Evolutionary conservation across 2,797 vertebrate species (phyloP).

Genomic region (Psittacula echo): DNA sequence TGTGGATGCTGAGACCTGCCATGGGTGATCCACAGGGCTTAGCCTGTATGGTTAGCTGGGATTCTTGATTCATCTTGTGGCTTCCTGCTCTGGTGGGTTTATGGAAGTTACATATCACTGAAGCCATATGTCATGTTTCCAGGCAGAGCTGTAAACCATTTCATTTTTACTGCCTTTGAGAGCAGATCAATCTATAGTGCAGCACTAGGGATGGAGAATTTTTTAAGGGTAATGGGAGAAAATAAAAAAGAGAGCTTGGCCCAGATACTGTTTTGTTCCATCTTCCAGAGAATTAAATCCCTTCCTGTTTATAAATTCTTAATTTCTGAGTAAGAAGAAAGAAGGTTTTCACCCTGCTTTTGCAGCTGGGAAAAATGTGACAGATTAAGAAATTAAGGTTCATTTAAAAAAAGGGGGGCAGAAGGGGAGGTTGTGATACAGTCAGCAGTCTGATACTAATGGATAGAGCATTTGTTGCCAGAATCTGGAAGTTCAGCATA

Average conservation of each 20-base stretch:
- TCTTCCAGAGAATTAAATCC: constrained; percentile 22
- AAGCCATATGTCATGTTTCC: constrained; percentile 42
- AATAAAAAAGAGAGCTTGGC: constrained; percentile 17
- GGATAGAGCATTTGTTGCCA: constrained; percentile 27
- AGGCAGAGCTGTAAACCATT: constrained; percentile 61
- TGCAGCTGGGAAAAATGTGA: neutral
- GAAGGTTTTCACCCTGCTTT: neutral
- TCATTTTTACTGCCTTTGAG: constrained; percentile 48
- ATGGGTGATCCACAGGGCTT: neutral
- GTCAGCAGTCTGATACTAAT: constrained; percentile 54
- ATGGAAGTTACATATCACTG: constrained; percentile 40
- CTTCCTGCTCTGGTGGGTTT: constrained; percentile 43
- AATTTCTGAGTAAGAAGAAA: constrained; percentile 24
- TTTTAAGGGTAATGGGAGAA: constrained; percentile 47
- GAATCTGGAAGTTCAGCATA: constrained; percentile 24
- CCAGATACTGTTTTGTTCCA: neutral
- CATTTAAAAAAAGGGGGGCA: neutral
- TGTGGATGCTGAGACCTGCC: neutral
- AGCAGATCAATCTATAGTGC: constrained; percentile 37
- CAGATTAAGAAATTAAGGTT: constrained; percentile 33
- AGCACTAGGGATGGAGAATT: neutral
- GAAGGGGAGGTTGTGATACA: neutral
- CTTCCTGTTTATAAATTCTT: constrained; percentile 17
- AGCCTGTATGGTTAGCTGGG: neutral
- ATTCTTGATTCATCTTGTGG: constrained; percentile 21